Evolutionary conservation across 2,888 invertebrate species (phyloP), one percentile per base, ranked within the genome.

Genomic region (Imbricaverruca yamaguchii): DNA sequence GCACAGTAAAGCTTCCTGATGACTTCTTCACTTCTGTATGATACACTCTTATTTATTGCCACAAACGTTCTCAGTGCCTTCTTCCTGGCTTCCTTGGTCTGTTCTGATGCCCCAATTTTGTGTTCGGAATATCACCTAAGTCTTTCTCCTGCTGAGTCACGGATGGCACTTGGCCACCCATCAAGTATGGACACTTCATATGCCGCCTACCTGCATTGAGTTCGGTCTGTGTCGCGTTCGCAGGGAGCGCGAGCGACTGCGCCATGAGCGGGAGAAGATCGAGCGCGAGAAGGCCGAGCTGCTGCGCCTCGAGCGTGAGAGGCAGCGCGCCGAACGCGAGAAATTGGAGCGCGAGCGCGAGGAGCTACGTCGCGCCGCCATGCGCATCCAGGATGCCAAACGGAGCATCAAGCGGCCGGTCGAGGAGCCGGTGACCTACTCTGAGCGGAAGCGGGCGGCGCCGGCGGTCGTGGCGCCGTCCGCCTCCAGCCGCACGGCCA

Each of bases 211-310:
- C n/a, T n/a, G n/a, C n/a, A n/a, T n/a, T n/a, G 39, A 39, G 39
- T 39, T 39, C 39, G 39, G 39, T 65, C 21, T 78, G 81, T 67
- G 15, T 81, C 53, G 56, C 65, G 69, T 82, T 81, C 80, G 18
- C 83, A 87, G 93, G 80, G 95, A 95, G 87, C 90, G 94, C 56
- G 93, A 94, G 85, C 93, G 93, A 85, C 39, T 84, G 61, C 80
- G 83, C 25, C 79, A 82, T 6, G 84, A 84, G 81, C 69, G 84
- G n/a, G 95, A 95, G 85, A 92, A 93, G 84, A 92, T 96, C 81
- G 97, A 97, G 86, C 91, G 94, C 7, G 95, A 96, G 86, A 94
- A 94, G 87, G 92, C 93, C 23, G 95, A 96, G 86, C 87, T 96
- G 55, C 88, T 96, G 84, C 91, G 94, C 81, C 87, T 95, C 84